Conservation (phyloP, 2,888 invertebrate species). For the Mechanitis messenoides region DNA sequence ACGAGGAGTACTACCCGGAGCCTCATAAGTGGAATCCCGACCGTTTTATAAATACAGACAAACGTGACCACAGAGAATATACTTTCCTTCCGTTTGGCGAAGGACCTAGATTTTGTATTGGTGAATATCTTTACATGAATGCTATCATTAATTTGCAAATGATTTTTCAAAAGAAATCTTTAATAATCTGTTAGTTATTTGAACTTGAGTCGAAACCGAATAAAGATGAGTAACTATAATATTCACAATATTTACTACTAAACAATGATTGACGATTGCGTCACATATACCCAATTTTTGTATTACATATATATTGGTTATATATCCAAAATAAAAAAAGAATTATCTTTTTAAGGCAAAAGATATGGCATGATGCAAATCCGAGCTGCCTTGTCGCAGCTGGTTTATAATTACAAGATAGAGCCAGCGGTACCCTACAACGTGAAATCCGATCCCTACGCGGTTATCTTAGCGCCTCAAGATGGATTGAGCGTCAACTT, state of each 20-base stretch:
- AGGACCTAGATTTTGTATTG: slow-evolving; percentile 53
- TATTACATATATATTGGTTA: too few relatives aligned
- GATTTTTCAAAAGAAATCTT: background rate
- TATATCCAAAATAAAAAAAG: background rate
- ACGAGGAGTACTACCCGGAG: slow-evolving; percentile 47
- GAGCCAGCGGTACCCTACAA: slow-evolving; percentile 39
- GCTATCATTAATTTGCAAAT: background rate
- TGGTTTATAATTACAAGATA: slow-evolving; percentile 45
- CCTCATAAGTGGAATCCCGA: slow-evolving; percentile 55
- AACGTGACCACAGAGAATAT: slow-evolving; percentile 49
- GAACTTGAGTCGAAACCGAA: too few relatives aligned
- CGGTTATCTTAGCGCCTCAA: slow-evolving; percentile 44
- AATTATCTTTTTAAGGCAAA: slow-evolving; percentile 46
- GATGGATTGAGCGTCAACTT: slow-evolving; percentile 48
- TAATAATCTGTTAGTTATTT: background rate
- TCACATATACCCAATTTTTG: too few relatives aligned
- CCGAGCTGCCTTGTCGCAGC: slow-evolving; percentile 52
- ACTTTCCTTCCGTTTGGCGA: slow-evolving; percentile 59
- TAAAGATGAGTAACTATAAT: too few relatives aligned
- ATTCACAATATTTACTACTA: too few relatives aligned
- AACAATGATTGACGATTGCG: background rate
- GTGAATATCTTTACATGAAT: slow-evolving; percentile 21
- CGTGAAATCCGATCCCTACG: slow-evolving; percentile 43
- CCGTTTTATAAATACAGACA: slow-evolving; percentile 40
- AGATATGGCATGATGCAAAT: slow-evolving; percentile 61